Evolutionary conservation across 2,888 invertebrate species (phyloP).

Genomic region (Agrotis ipsilon): DNA sequence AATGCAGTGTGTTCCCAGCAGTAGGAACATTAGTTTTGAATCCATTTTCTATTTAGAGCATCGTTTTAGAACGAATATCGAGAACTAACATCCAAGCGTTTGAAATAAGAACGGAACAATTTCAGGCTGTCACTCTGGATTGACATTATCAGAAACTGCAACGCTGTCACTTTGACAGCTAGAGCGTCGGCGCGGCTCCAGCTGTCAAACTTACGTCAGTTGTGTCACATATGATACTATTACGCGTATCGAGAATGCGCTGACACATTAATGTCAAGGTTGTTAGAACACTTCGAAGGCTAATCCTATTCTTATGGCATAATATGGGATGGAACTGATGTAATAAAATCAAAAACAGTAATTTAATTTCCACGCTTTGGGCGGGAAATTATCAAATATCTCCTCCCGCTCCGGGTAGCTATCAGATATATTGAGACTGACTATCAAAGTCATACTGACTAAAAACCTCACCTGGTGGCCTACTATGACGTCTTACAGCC

Average conservation of each 20-base stretch:
- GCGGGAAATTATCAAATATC: no score
- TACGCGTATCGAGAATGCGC: not conserved
- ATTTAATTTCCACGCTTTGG: no score
- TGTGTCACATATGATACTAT: not conserved
- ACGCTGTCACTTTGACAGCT: not conserved
- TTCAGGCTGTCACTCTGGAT: not conserved
- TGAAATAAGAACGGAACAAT: constrained; percentile 6
- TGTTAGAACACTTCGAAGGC: not conserved
- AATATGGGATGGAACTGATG: no score
- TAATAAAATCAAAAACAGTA: no score
- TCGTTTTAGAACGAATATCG: not conserved
- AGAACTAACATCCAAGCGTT: not conserved
- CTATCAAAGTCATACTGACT: no score
- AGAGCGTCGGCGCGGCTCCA: not conserved
- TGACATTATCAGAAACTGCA: constrained; percentile 1
- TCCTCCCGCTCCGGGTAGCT: no score
- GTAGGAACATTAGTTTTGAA: not conserved
- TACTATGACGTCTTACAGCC: no score
- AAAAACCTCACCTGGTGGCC: no score
- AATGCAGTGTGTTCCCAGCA: not conserved
- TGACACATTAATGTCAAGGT: not conserved
- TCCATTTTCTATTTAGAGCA: not conserved
- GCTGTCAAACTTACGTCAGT: constrained; percentile 22
- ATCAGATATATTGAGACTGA: no score
- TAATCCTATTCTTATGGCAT: not conserved